phyloP scores from a whole-genome alignment of 2,113 vertebrate genomes.

The Uria lomvia region DNA sequence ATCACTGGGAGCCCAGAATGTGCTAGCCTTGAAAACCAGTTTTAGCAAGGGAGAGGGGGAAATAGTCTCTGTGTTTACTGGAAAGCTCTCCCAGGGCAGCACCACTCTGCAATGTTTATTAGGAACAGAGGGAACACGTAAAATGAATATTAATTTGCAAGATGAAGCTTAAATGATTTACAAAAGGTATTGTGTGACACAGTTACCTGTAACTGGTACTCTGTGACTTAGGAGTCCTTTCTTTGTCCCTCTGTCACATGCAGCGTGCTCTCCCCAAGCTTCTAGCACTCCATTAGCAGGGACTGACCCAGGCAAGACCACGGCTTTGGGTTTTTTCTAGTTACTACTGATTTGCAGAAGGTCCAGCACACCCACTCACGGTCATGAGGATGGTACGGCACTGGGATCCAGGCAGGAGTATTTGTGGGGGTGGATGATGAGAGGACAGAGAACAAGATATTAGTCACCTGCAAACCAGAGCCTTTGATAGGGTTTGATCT shows the following conservation, averaged over 20 bases:
- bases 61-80: constrained; percentile 11
- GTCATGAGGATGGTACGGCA: neutral
- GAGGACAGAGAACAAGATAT: constrained; percentile 5
- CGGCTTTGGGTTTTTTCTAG: neutral
- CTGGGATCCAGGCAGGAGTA: constrained; percentile 23
- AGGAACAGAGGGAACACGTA: neutral
- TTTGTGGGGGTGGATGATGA: constrained; percentile 2
- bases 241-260: neutral
- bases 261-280: neutral
- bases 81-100: neutral
- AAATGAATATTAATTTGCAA: neutral
- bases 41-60: neutral
- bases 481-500: neutral
- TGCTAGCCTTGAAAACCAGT: neutral
- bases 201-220: neutral
- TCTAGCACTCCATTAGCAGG: neutral
- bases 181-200: neutral
- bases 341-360: neutral
- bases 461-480: neutral
- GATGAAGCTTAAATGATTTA: neutral
- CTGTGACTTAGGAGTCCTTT: neutral
- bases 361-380: neutral
- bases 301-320: neutral
- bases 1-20: neutral
- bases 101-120: neutral